Conservation (phyloP, 2,888 invertebrate genomes). For the Folsomia candida region DNA sequence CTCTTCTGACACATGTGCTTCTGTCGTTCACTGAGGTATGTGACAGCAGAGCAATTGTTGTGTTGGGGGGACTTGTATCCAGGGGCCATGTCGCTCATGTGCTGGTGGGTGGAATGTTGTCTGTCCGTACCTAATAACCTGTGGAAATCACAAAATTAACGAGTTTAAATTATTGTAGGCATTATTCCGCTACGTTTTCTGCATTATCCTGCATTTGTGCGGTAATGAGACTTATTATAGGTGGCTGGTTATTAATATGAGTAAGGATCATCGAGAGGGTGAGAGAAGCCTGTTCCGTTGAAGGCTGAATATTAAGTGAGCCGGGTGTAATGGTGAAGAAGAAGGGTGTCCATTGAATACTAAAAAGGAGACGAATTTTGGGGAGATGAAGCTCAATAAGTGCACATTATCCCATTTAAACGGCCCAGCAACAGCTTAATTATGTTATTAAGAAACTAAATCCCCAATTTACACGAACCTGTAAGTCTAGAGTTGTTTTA, state of each 20-base stretch:
- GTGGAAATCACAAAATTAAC: neutral
- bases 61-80: constrained; percentile 34
- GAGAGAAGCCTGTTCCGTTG: too few species aligned
- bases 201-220: neutral
- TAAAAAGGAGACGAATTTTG: neutral
- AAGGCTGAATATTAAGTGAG: too few species aligned
- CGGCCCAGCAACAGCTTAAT: neutral
- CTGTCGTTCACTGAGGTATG: constrained; percentile 70
- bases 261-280: too few species aligned
- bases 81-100: constrained; percentile 45
- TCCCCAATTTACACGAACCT: neutral
- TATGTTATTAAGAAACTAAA: constrained; percentile 1
- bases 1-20: constrained; percentile 68
- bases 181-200: neutral
- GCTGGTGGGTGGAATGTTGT: constrained; percentile 30
- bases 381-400: too few species aligned
- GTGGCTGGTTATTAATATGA: too few species aligned
- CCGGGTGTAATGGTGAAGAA: neutral
- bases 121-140: constrained; percentile 49
- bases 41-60: constrained; percentile 66
- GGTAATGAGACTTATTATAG: neutral
- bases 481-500: too few species aligned
- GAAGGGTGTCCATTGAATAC: neutral
- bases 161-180: neutral
- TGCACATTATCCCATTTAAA: constrained; percentile 6